These are phyloP conservation scores for Excalfactoria chinensis DNA, from an alignment of 2,113 vertebrate genomes.

Conservation along the genomic window DNA sequence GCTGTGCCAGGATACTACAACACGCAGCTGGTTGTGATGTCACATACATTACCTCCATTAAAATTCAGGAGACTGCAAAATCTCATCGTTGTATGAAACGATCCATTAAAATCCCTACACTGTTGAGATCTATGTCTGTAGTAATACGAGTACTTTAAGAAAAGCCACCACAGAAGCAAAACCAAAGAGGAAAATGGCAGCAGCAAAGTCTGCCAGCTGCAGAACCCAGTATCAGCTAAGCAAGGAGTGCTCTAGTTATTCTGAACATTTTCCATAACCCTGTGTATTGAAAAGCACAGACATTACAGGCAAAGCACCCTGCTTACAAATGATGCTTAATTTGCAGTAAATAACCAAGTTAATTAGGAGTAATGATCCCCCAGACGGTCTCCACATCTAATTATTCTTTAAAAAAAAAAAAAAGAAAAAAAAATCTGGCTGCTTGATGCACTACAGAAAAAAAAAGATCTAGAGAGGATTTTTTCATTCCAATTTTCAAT, in stretches of 20 bases:
- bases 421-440: conserved; percentile 37
- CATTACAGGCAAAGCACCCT: conserved; percentile 68
- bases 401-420: conserved; percentile 80
- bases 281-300: conserved; percentile 53
- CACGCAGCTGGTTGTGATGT: neutral
- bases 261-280: conserved; percentile 38
- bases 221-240: neutral
- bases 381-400: conserved; percentile 86
- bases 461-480: conserved; percentile 79
- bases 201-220: neutral
- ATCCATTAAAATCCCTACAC: neutral
- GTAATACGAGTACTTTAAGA: neutral
- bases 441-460: conserved; percentile 77
- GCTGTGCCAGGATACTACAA: neutral
- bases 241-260: neutral
- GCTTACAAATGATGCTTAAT: conserved; percentile 85
- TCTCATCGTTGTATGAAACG: neutral
- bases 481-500: conserved; percentile 78
- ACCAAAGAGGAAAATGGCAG: neutral
- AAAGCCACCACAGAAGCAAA: rapidly evolving
- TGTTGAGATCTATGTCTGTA: neutral
- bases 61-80: neutral
- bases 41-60: neutral
- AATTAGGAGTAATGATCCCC: conserved; percentile 95
- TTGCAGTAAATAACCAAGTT: conserved; percentile 89